Base-by-base conservation (phyloP, 1,140 invertebrate species). In the Penaeus japonicus region DNA sequence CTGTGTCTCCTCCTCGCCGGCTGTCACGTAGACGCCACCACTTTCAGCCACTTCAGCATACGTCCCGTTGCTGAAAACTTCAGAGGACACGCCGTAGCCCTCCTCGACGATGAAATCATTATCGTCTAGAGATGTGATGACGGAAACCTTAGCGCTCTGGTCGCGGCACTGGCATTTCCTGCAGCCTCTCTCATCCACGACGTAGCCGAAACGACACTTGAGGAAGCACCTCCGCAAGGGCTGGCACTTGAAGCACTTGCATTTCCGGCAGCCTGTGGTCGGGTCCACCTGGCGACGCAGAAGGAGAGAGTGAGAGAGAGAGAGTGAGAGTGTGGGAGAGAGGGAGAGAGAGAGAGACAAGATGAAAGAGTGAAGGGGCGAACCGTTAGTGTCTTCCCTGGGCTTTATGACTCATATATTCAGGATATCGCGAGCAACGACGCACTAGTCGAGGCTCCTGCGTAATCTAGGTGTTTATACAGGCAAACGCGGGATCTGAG, bases 261-360 rank as follows among this genome's bases (percentile, higher is more conserved):
- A 55, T 30, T 75, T 54, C 22, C 54, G 84, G 27, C 84, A 77
- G 18, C 84, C 73, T 18, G 53, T 35, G 24, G 27, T 57, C 54
- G 30, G 22, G 35, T 75, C 70, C 39, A 78, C 39, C 84, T 78
- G 53, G 27, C 5, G n/a, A 47, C 39, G 24, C 5, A 53, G 39
- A 39, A 22, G 22, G 39, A 55, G 32, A 81, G 39, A 39, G 79
- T 24, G 79, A 79, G 77, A 79, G 75, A 77, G 73, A 18, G 27
- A 75, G 77, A 79, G 77, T 32, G 77, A 79, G 77, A 79, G 77
- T 32, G 77, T 32, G 77, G 47, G 77, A 79, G 77, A 79, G 77
- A 79, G 77, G 47, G 77, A 80, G 78, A 80, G 78, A 80, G 78
- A 80, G 78, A 80, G 78, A 80, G 78, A 80, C 47, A 47, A 47